Conservation (phyloP, 2,888 invertebrate species). For the Enoplolaimus lenunculus region DNA sequence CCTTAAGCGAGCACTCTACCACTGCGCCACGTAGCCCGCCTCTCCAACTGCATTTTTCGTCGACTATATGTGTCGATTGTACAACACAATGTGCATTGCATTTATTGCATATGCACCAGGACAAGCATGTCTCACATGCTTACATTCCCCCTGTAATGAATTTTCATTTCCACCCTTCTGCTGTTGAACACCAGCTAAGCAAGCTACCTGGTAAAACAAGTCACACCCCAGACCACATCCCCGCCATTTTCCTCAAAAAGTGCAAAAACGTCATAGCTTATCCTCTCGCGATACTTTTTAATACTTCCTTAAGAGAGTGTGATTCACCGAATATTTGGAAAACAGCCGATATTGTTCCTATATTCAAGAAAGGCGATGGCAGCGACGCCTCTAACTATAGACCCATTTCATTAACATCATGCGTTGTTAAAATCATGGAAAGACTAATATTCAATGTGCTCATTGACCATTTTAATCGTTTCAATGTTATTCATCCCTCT, state of each 20-base stretch:
- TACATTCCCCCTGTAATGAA: neutral
- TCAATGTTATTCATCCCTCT: neutral
- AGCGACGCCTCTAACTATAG: neutral
- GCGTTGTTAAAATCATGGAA: conserved; percentile 4
- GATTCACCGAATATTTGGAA: neutral
- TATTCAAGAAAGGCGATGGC: conserved; percentile 5
- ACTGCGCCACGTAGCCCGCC: too few relatives aligned
- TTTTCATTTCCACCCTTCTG: neutral
- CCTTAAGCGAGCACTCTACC: too few relatives aligned
- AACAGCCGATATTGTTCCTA: conserved; percentile 7
- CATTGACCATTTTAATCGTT: neutral
- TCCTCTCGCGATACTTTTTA: neutral
- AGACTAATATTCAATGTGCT: neutral
- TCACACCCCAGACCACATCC: neutral
- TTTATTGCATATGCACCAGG: too few relatives aligned
- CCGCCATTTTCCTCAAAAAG: neutral
- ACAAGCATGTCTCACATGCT: too few relatives aligned
- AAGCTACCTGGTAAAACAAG: neutral
- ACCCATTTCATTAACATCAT: neutral
- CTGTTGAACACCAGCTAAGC: neutral
- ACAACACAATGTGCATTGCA: too few relatives aligned
- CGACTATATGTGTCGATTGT: too few relatives aligned
- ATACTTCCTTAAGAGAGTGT: neutral
- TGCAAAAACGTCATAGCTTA: neutral
- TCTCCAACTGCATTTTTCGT: too few relatives aligned